Evolutionary conservation across 2,113 vertebrate species (phyloP), one percentile per base, ranked within the genome.

Genomic region (Odobenus rosmarus): DNA sequence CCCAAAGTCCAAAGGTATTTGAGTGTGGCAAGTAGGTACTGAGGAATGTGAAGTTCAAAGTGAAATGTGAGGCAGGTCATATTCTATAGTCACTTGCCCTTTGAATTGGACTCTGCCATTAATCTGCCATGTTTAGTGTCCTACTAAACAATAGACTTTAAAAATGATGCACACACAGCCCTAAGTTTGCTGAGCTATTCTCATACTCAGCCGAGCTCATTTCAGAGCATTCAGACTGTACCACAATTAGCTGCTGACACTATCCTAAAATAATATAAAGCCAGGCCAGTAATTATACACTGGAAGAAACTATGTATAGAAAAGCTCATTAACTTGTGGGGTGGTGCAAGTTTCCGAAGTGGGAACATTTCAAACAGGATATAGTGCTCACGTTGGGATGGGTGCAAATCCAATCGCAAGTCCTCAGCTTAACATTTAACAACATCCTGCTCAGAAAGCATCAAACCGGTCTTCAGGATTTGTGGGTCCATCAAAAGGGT

Each of bases 191-290:
- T 93, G 97, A 95, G 93, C 96, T 97, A 24, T 96, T 97, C 98
- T 72, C 95, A 72, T 39, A 72, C 90, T 76, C 96, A 79, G 95
- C 85, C 21, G 74, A 93, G 86, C 96, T 97, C 96, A 71, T 97
- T 97, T 93, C 88, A 95, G 92, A 96, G 97, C 97, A 97, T 98
- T 97, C 97, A 98, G 95, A 94, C 97, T 95, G 71, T 90, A 74
- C 72, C 95, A 96, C 97, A 97, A 96, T 98, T 96, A 98, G 97
- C 93, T 92, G 97, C 97, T 98, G 98, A 97, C 94, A 95, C 96
- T 51, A 94, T 87, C 93, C 96, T 88, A 96, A 97, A 97, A 97
- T 97, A 97, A 96, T 95, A 92, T 95, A 72, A 97, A 97, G 96
- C 91, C 96, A 95, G 96, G 93, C 97, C 96, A 96, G 97, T 98